phyloP scores from a whole-genome alignment of 2,113 vertebrate species.

The Trematomus loennbergii region DNA sequence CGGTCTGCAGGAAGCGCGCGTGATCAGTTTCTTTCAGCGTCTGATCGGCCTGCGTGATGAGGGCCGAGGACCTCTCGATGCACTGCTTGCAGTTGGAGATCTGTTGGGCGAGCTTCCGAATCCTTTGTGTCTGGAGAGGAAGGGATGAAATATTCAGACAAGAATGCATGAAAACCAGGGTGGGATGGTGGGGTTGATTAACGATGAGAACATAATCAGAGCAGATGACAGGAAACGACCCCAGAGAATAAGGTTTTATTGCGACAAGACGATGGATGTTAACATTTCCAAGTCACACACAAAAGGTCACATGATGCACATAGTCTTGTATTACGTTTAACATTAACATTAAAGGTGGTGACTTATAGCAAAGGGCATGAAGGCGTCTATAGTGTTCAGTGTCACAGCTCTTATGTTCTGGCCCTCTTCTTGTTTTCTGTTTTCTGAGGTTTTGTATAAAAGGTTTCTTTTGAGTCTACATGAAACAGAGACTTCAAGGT shows the following conservation, averaged over 20 bases:
- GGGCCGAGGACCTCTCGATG: constrained; percentile 93
- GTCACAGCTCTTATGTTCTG: constrained; percentile 7
- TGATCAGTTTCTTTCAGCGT: constrained; percentile 96
- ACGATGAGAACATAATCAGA: constrained; percentile 19
- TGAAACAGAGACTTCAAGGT: not conserved
- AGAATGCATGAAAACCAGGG: not conserved
- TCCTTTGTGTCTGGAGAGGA: constrained; percentile 88
- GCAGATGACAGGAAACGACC: constrained; percentile 12
- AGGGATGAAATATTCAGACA: not conserved
- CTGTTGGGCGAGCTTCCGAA: constrained; percentile 96
- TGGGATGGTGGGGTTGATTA: not conserved
- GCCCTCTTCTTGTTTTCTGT: not conserved
- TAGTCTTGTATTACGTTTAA: constrained; percentile 22
- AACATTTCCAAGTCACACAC: constrained; percentile 1
- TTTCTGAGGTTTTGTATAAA: not conserved
- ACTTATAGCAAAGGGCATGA: constrained; percentile 6
- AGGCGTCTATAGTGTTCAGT: not conserved
- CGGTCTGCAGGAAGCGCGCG: constrained; percentile 96
- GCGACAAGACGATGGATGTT: not conserved
- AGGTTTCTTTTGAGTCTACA: not conserved
- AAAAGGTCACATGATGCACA: constrained; percentile 46
- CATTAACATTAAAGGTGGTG: not conserved
- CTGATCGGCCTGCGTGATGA: constrained; percentile 96
- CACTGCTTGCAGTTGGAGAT: constrained; percentile 98
- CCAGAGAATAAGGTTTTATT: constrained; percentile 6